These are phyloP conservation scores for Rhimphoctona megacephalus DNA, from an alignment of 2,888 invertebrate genomes.

Conservation along the genomic window DNA sequence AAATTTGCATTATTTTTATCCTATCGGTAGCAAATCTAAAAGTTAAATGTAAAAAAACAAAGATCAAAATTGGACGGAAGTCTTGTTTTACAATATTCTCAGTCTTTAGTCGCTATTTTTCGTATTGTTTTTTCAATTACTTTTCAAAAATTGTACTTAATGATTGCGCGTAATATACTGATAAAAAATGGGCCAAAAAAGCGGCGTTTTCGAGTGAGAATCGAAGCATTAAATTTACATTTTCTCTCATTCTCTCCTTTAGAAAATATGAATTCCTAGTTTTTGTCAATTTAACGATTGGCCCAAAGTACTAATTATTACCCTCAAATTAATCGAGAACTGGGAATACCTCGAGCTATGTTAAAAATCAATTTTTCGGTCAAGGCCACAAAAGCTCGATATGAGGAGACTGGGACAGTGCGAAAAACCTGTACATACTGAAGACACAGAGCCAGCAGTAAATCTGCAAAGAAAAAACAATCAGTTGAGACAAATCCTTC, in stretches of 20 bases:
- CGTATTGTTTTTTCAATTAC: neutral
- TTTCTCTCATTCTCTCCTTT: neutral
- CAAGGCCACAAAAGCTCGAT: constrained; percentile 91
- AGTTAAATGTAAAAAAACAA: constrained; percentile 8
- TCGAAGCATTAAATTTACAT: neutral
- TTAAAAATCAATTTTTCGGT: constrained; percentile 8
- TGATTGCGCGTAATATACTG: neutral
- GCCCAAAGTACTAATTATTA: neutral
- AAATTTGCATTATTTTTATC: neutral
- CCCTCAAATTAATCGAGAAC: neutral
- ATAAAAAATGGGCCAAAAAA: constrained; percentile 2
- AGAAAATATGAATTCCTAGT: neutral
- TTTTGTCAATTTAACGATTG: neutral
- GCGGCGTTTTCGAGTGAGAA: neutral
- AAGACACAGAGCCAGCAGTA: constrained; percentile 95
- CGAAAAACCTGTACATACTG: constrained; percentile 93
- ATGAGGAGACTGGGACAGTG: constrained; percentile 93
- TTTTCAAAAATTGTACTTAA: constrained; percentile 25
- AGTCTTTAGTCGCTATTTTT: constrained; percentile 76
- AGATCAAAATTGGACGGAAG: constrained; percentile 79
- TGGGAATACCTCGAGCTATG: constrained; percentile 2
- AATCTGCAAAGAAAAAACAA: constrained; percentile 86
- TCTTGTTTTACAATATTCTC: constrained; percentile 73
- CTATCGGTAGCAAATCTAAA: neutral
- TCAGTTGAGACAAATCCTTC: neutral